phyloP scores from a whole-genome alignment of 53 echinoderm and acorn worm species.

The Luidia sarsii region DNA sequence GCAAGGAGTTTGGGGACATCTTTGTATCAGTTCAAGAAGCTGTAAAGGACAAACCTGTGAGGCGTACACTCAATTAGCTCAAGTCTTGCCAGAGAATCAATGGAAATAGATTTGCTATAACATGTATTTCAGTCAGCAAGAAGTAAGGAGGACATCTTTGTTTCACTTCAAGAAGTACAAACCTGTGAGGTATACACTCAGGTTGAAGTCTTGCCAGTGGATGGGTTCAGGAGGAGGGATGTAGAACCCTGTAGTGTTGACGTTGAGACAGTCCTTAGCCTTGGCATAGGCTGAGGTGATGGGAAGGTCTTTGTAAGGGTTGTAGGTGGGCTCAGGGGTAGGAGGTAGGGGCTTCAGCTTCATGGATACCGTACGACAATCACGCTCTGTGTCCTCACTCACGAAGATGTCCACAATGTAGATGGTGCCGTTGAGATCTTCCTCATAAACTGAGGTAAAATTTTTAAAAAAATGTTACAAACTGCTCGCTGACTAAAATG shows the following conservation, averaged over 20 bases:
- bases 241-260: slow-evolving; percentile 75
- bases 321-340: slow-evolving; percentile 51
- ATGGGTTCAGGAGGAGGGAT: slow-evolving; percentile 48
- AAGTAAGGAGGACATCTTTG: no score
- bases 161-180: no score
- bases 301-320: slow-evolving; percentile 64
- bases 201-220: slow-evolving; percentile 71
- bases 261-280: slow-evolving; percentile 74
- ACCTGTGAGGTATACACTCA: slow-evolving; percentile 60
- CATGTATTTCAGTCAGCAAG: no score
- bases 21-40: no score
- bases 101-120: no score
- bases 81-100: no score
- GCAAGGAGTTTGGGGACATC: no score
- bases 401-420: slow-evolving; percentile 52
- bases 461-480: no score
- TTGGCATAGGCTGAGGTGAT: slow-evolving; percentile 47
- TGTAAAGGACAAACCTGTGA: no score
- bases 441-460: slow-evolving; percentile 34
- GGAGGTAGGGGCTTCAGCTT: slow-evolving; percentile 27
- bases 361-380: slow-evolving; percentile 62
- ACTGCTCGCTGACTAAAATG: no score
- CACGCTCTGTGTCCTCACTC: slow-evolving; percentile 35
- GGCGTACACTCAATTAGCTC: no score
- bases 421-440: slow-evolving; percentile 43